Base-by-base conservation (phyloP, 2,113 vertebrate species). In the Ceuthmochares aereus region DNA sequence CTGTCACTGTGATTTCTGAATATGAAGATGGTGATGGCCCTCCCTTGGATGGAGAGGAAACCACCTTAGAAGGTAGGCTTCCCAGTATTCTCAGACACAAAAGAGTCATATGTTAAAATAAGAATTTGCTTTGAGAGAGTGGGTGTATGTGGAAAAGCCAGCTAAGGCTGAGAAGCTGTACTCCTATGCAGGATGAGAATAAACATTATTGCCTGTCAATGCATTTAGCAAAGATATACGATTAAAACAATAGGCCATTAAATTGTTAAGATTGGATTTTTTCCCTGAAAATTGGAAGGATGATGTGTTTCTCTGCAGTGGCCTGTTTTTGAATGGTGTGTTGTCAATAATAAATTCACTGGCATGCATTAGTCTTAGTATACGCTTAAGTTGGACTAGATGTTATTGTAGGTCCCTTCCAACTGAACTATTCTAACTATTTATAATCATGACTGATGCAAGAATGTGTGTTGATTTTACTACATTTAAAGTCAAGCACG, bases 11-110 rank as follows among this genome's bases (percentile, higher is more conserved):
- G 72, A 97, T 98, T 6, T 98, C 99, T 8, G 99, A 99, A 58
- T 99, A 99, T 14, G 97, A 98, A 14, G 98, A 98, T 23, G 99
- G 98, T 69, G 98, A 98, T 58, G 99, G 99, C n/a, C 82, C 98
- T 58, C 98, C 99, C 16, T 59, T 99, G 55, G 95, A 96, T 20
- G 99, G 98, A 84, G 98, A 98, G 17, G 98, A 99, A 97, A 99
- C 98, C 55, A 99, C 99, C 0, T 87, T 97, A 52, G 99, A 99
- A 98, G 99, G 99, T 99, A 96, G 14, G 69, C 11, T 68, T 86
- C 22, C 36, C 36, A 10, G 76, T 92, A 19, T 43, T 80, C 49
- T 55, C 45, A n/a, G 47, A 47, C 20, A 64, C 14, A 27, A n/a
- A 10, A 36, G 10, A 51, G 7, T 30, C 9, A 4, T 34, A 23